A percentile compares a stretch with the other conserved stretches of the same genome.
These are phyloP conservation scores for Dolomedes plantarius DNA, from an alignment of 2,888 invertebrate species.

Conservation along the genomic window DNA sequence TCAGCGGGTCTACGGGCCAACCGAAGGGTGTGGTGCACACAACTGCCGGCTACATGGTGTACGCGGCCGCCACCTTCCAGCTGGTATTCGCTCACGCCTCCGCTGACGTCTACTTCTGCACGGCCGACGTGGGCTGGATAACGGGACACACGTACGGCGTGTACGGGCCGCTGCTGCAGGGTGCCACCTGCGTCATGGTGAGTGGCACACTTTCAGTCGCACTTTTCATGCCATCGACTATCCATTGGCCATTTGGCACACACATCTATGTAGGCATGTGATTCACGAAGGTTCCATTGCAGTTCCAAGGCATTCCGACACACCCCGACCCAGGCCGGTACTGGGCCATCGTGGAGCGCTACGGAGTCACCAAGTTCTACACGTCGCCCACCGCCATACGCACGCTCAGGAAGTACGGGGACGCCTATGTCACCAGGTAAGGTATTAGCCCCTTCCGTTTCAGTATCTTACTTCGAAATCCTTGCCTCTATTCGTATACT, in stretches of 20 bases:
- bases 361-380: constrained; percentile 79
- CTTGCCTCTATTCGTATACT: too few relatives aligned
- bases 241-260: too few relatives aligned
- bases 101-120: constrained; percentile 78
- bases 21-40: constrained; percentile 80
- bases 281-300: too few relatives aligned
- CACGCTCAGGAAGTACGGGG: constrained; percentile 78
- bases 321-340: constrained; percentile 79
- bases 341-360: constrained; percentile 79
- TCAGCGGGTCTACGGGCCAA: constrained; percentile 80
- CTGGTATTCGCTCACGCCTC: constrained; percentile 70
- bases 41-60: constrained; percentile 79
- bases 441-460: too few relatives aligned
- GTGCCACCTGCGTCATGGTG: constrained; percentile 77
- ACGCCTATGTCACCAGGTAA: constrained; percentile 77
- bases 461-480: too few relatives aligned
- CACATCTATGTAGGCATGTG: too few relatives aligned
- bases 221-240: too few relatives aligned
- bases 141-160: constrained; percentile 78
- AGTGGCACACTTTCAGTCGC: too few relatives aligned
- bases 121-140: constrained; percentile 83
- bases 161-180: constrained; percentile 78
- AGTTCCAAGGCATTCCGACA: constrained; percentile 78
- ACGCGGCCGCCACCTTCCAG: constrained; percentile 78
- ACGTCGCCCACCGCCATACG: constrained; percentile 79